These are phyloP conservation scores for Hydrophis major DNA, from an alignment of 2,797 vertebrate species.

Conservation along the genomic window DNA sequence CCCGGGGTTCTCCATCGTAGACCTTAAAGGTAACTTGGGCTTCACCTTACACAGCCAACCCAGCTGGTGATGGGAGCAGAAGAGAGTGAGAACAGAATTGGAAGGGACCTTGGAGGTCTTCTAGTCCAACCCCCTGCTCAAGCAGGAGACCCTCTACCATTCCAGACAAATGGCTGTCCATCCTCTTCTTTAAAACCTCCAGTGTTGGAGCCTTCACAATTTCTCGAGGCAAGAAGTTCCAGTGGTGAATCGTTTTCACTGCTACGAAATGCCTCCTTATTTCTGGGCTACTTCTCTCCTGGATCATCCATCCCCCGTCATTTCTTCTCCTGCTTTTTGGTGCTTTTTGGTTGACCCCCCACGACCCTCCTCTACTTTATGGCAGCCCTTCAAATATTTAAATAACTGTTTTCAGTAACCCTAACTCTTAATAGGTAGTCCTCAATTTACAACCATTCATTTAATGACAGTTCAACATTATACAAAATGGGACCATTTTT, in stretches of 20 bases:
- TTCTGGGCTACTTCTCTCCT: too few species aligned
- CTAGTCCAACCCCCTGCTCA: too few species aligned
- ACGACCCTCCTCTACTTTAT: too few species aligned
- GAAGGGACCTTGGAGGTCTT: neutral
- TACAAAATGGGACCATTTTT: too few species aligned
- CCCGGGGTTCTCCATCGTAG: neutral
- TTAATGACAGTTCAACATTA: too few species aligned
- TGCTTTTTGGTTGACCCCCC: rapidly evolving
- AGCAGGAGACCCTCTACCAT: too few species aligned
- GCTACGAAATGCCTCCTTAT: neutral
- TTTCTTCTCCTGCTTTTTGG: neutral
- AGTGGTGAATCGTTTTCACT: too few species aligned
- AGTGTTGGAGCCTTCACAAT: too few species aligned
- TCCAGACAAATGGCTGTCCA: too few species aligned
- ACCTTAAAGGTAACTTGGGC: neutral
- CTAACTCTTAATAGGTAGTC: neutral
- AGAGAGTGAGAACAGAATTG: neutral
- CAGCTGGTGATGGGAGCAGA: neutral
- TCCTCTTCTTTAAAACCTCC: too few species aligned
- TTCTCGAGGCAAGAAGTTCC: too few species aligned
- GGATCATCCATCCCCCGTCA: neutral
- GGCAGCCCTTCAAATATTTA: neutral
- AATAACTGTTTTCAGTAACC: neutral
- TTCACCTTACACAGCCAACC: neutral
- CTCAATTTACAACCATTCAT: too few species aligned